Base-by-base conservation (phyloP, 1,140 invertebrate genomes). In the Cheumatopsyche charites region DNA sequence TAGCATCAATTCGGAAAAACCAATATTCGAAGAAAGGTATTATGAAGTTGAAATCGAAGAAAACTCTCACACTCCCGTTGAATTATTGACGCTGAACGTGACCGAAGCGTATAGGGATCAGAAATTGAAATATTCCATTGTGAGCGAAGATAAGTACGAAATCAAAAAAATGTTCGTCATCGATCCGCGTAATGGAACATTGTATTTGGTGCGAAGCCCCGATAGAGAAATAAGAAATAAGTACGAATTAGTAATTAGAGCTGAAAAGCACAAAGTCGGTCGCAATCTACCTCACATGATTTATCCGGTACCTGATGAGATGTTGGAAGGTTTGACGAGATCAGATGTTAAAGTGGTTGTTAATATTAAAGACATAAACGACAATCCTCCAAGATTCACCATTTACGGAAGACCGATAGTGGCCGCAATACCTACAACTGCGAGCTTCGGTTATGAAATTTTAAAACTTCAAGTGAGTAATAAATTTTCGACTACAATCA, bases 31-130 rank as follows among this genome's bases (percentile, higher is more conserved):
- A 67, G 90, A 92, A 71, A 80, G 89, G 12, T 92, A 92, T 77
- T 92, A 92, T 75, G 91, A 93, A 78, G 83, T 93, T 0, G 90
- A 92, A 82, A 85, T 94, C 6, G 88, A 90, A 73, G 91, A 92
- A 81, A 92, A 92, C 78, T 87, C 88, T 17, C 82, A 85, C 1
- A 86, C 90, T 0, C 92, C 92, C 0, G 77, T 91, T 5, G 86
- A 89, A 79, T 78, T 94, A 0, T 81, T 92, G 0, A 89, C 88
- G 21, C 76, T 94, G 4, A 92, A 92, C 75, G 83, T 91, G 0
- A 88, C 86, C 0, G 87, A 88, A 21, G 80, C 81, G 68, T 87
- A 88, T 29, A 85, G 84, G 61, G 83, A 84, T 49, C 84, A 84
- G 41, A 86, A 86, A 74, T 82, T 88, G 72, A 83, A 83, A 71